Conservation (phyloP, 2,797 vertebrate species). For the Uromys caudimaculatus region DNA sequence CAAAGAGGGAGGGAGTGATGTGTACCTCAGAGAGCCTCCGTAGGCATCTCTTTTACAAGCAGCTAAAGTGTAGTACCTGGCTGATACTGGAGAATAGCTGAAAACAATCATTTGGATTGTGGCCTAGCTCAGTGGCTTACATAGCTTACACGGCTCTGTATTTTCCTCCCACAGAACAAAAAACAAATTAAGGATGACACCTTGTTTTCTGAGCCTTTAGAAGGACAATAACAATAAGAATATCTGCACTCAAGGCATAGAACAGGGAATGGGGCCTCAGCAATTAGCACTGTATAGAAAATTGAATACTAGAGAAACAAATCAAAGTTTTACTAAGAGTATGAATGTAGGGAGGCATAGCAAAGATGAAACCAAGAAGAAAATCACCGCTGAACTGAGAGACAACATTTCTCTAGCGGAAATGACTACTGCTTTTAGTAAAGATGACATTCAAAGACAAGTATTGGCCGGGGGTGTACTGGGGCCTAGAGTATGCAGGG, state of each 20-base stretch:
- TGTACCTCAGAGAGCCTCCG: neutral
- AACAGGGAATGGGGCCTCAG: neutral
- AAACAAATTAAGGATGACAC: neutral
- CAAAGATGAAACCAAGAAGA: neutral
- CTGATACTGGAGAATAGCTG: neutral
- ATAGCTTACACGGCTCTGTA: neutral
- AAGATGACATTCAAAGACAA: conserved; percentile 11
- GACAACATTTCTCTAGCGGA: neutral
- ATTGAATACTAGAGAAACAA: conserved; percentile 9
- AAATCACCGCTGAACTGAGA: neutral
- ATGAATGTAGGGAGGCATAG: neutral
- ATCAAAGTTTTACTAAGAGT: conserved; percentile 24
- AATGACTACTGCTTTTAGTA: neutral
- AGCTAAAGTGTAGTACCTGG: neutral
- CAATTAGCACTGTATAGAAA: conserved; percentile 15
- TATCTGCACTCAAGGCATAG: neutral
- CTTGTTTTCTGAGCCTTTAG: neutral
- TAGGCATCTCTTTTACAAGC: conserved; percentile 46
- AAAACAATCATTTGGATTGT: neutral
- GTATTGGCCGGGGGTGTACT: neutral
- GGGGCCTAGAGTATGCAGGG: neutral
- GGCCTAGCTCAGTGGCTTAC: neutral
- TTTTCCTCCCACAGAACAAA: neutral
- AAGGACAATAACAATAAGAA: conserved; percentile 22
- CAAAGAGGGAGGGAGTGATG: conserved; percentile 2